Conservation (phyloP, 2,888 invertebrate genomes). For the Volucella bombylans region DNA sequence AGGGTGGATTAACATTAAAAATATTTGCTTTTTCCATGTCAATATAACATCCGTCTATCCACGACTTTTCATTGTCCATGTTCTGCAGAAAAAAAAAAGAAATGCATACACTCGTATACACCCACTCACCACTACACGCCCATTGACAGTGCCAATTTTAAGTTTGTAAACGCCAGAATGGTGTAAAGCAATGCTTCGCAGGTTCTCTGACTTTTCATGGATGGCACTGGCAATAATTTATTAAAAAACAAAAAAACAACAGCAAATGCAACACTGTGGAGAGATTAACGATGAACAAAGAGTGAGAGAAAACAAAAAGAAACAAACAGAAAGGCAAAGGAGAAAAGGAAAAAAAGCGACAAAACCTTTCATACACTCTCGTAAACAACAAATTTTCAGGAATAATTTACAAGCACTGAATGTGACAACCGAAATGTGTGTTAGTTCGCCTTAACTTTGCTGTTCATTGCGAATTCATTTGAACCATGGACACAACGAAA, state of each 20-base stretch:
- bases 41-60: slow-evolving; percentile 61
- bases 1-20: slow-evolving; percentile 65
- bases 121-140: slow-evolving; percentile 37
- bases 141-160: slow-evolving; percentile 59
- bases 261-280: slow-evolving; percentile 38
- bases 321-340: slow-evolving; percentile 24
- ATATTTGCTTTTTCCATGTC: slow-evolving; percentile 66
- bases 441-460: slow-evolving; percentile 69
- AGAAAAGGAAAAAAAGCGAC: background rate
- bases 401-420: slow-evolving; percentile 72
- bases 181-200: slow-evolving; percentile 44
- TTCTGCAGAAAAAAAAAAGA: slow-evolving; percentile 1
- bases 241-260: slow-evolving; percentile 61
- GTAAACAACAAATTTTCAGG: slow-evolving; percentile 62
- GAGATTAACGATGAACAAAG: slow-evolving; percentile 28
- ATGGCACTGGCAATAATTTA: slow-evolving; percentile 61
- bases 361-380: slow-evolving; percentile 26
- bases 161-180: slow-evolving; percentile 37
- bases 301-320: background rate
- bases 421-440: slow-evolving; percentile 73
- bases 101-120: background rate
- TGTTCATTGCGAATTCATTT: slow-evolving; percentile 73
- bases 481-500: slow-evolving; percentile 21
- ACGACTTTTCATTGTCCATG: slow-evolving; percentile 53
- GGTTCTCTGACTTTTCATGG: slow-evolving; percentile 38